phyloP scores from a whole-genome alignment of 2,113 vertebrate species.

The Nycticorax nycticorax region DNA sequence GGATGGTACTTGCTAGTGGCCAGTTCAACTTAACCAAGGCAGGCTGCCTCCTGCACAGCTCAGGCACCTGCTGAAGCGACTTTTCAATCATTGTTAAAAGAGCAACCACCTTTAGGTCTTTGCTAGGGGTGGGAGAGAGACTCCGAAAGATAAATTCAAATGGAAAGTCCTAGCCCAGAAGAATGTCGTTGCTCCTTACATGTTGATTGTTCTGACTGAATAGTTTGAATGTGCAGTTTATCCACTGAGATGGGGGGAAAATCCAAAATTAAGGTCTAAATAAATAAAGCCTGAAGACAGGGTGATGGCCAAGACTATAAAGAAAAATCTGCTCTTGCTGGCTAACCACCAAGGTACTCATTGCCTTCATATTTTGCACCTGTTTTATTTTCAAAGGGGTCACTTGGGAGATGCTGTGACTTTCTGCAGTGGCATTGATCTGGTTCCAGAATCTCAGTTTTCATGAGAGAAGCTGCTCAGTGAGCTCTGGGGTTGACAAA shows the following conservation, averaged over 20 bases:
- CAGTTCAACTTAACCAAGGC: background rate
- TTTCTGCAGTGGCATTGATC: background rate
- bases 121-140: background rate
- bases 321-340: background rate
- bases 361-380: background rate
- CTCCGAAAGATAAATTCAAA: background rate
- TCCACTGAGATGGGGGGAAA: background rate
- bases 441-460: background rate
- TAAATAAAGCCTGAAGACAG: background rate
- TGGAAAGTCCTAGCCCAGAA: background rate
- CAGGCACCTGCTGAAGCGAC: background rate
- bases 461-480: background rate
- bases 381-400: background rate
- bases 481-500: background rate
- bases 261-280: background rate
- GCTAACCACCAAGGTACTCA: background rate
- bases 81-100: background rate
- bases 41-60: background rate
- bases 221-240: background rate
- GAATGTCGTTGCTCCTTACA: background rate
- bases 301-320: background rate
- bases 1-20: background rate
- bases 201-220: background rate
- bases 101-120: background rate
- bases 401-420: fast-evolving